These are phyloP conservation scores for Chironomus striatipennis DNA, from an alignment of 1,140 invertebrate species.

Conservation along the genomic window DNA sequence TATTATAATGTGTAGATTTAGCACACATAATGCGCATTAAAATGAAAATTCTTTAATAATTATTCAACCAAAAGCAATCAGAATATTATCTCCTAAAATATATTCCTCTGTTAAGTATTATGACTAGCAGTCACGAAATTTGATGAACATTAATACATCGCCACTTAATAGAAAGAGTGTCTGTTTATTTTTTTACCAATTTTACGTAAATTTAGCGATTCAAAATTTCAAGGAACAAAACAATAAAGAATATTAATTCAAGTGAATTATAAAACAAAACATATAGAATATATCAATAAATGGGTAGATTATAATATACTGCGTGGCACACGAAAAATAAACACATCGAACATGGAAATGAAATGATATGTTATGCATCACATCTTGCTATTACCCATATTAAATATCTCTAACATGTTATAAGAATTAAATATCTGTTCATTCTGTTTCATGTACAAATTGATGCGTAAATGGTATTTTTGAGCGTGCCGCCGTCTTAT, in stretches of 20 bases:
- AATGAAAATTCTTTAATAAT: background rate
- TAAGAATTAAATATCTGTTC: background rate
- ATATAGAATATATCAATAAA: too few relatives aligned
- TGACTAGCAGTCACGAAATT: constrained; percentile 2
- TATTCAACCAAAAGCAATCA: too few relatives aligned
- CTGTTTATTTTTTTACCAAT: too few relatives aligned
- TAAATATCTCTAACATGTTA: background rate
- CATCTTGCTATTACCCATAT: background rate
- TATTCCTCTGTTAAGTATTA: background rate
- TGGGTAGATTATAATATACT: too few relatives aligned
- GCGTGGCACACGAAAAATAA: background rate
- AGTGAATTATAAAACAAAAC: too few relatives aligned
- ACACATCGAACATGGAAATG: background rate
- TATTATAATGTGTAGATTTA: background rate
- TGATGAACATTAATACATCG: constrained; percentile 8
- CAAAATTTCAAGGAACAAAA: too few relatives aligned
- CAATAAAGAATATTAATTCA: too few relatives aligned
- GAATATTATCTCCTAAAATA: too few relatives aligned
- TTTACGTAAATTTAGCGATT: too few relatives aligned
- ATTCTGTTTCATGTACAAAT: constrained; percentile 8
- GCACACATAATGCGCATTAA: background rate
- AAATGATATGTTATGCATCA: constrained; percentile 8
- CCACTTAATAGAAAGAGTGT: background rate
- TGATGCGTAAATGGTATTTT: background rate
- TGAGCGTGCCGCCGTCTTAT: background rate